Evolutionary conservation across 2,113 vertebrate genomes (phyloP).

Genomic region (Phylloscopus trochiloides): DNA sequence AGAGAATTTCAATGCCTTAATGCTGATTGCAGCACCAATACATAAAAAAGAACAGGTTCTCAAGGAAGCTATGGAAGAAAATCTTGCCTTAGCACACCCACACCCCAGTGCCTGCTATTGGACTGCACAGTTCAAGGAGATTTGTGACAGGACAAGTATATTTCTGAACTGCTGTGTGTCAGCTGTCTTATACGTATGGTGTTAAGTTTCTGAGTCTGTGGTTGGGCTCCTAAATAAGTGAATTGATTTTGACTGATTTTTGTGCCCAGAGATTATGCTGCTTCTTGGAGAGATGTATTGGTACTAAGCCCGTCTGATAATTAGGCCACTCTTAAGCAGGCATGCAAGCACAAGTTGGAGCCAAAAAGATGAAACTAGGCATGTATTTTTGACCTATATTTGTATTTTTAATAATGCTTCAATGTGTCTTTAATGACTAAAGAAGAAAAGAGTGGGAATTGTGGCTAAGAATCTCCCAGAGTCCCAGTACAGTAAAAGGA

Average conservation of each 20-base stretch:
- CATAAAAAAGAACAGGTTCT: neutral
- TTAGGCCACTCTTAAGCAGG: neutral
- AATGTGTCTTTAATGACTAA: neutral
- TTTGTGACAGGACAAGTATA: neutral
- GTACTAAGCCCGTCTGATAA: neutral
- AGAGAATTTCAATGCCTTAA: neutral
- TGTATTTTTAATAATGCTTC: neutral
- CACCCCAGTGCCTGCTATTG: neutral
- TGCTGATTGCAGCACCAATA: neutral
- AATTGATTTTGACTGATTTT: neutral
- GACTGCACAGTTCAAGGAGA: neutral
- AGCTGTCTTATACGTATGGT: neutral
- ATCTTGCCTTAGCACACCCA: neutral
- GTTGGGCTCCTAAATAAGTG: neutral
- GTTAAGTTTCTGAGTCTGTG: neutral
- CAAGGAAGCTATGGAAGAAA: neutral
- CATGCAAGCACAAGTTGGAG: neutral
- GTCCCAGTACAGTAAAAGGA: neutral
- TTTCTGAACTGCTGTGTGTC: neutral
- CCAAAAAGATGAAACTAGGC: neutral
- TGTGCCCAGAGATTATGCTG: neutral
- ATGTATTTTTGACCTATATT: neutral
- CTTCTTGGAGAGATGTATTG: neutral
- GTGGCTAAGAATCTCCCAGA: neutral
- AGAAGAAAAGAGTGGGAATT: neutral